Evolutionary conservation across 2,888 invertebrate genomes (phyloP), one percentile per base, ranked within the genome.

Genomic region (Cyaniris semiargus): DNA sequence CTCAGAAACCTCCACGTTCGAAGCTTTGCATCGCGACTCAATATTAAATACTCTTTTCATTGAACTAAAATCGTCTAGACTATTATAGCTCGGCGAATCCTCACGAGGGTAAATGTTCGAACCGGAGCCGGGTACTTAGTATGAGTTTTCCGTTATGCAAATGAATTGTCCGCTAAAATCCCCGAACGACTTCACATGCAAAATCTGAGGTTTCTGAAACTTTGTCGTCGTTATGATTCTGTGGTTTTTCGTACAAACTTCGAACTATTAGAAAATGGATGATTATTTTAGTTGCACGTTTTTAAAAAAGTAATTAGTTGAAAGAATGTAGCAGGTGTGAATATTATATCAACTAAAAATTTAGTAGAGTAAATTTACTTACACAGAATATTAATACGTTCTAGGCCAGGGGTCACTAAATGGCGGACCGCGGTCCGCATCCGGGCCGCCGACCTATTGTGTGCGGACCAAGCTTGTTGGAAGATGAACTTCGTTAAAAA

Each of bases 41-140:
- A 31, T 66, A 66, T 27, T 66, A 66, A 27, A 48, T 5, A 44
- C 74, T 53, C 27, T 74, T 74, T 74, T 53, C 44, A 74, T 74
- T 53, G 44, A 27, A 74, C 53, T 27, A 48, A 72, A 72, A 74
- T 74, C 18, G 74, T 74, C 74, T 74, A 74, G 74, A 74, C 74
- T 48, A 48, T 27, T 53, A 72, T 27, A 48, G 72, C 44, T 27
- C 13, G 18, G 74, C 3, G 74, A 74, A 74, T 74, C 15, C 74
- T 48, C 74, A 74, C 27, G 74, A 48, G 48, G 44, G 48, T 27
- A 27, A 48, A 44, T 48, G 44, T 74, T 23, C 74, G 44, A 74
- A 74, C 53, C 15, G 15, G 23, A 74, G 48, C 18, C 13, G 74
- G 74, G 74, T 44, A 74, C 23, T 74, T 48, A 74, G 53, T 27